Conservation (phyloP, 1,140 invertebrate genomes). For the Bombus huntii region DNA sequence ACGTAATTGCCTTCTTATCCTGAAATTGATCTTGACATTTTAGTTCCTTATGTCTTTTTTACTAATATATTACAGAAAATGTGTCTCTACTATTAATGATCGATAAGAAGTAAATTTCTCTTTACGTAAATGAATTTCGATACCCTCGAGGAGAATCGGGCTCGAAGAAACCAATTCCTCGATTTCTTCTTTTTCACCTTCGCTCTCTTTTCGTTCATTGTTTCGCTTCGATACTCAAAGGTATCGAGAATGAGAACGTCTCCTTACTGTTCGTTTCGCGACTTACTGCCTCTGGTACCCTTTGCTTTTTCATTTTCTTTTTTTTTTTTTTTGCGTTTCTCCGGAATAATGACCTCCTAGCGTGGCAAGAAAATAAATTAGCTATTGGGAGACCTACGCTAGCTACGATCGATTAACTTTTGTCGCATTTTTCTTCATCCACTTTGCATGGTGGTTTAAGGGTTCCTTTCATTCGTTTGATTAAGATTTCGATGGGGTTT, state of each 20-base stretch:
- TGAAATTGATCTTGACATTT: not conserved
- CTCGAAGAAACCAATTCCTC: slow-evolving; percentile 14
- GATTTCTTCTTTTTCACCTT: not conserved
- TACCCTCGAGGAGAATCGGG: not conserved
- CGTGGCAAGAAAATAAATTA: slow-evolving; percentile 62
- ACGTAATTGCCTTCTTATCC: no score
- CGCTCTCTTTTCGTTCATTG: slow-evolving; percentile 14
- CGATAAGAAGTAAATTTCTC: not conserved
- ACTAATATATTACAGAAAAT: not conserved
- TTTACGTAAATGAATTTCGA: slow-evolving; percentile 29
- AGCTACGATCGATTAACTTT: slow-evolving; percentile 59
- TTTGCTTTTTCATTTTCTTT: not conserved
- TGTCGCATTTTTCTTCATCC: slow-evolving; percentile 24
- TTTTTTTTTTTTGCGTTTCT: slow-evolving; percentile 39
- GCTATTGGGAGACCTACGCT: slow-evolving; percentile 41
- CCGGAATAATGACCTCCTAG: slow-evolving; percentile 53
- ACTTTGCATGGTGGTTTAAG: not conserved
- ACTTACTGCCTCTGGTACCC: not conserved
- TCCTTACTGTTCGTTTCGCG: slow-evolving; percentile 4
- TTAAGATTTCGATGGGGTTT: not conserved
- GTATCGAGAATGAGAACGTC: slow-evolving; percentile 34
- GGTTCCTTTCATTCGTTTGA: not conserved
- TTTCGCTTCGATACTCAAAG: slow-evolving; percentile 39
- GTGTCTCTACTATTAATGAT: not conserved
- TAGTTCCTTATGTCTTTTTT: not conserved